These are phyloP conservation scores for Festucalex cinctus DNA, from an alignment of 2,113 vertebrate genomes.

Conservation along the genomic window DNA sequence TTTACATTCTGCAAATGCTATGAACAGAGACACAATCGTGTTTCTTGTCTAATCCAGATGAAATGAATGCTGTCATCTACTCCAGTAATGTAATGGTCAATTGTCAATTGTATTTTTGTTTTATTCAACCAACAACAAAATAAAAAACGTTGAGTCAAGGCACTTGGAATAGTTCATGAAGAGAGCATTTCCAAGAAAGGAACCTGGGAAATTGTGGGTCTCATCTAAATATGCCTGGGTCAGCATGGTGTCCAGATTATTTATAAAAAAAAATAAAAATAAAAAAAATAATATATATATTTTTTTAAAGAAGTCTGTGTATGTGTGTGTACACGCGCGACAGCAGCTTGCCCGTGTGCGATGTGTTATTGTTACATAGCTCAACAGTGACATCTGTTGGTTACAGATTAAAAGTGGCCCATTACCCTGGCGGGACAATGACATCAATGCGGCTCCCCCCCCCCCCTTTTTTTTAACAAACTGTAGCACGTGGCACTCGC, in stretches of 20 bases:
- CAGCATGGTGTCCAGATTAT: neutral
- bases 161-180: neutral
- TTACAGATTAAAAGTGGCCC: no score
- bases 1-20: neutral
- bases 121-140: neutral
- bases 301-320: no score
- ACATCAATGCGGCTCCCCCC: neutral
- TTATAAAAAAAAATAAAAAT: no score
- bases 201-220: neutral
- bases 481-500: no score
- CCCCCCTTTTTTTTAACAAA: no score
- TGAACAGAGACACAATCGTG: neutral
- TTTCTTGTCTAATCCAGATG: neutral
- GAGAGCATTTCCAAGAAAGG: neutral
- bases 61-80: neutral
- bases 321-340: neutral
- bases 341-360: no score
- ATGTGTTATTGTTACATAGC: neutral
- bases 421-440: neutral
- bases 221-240: neutral
- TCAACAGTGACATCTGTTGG: conserved; percentile 48
- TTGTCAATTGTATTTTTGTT: neutral
- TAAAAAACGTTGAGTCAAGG: neutral
- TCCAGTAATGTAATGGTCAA: neutral
- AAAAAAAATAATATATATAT: no score